Percentiles rank a stretch among this genome's conserved stretches.
These are phyloP conservation scores for Plutomurus gul DNA, from an alignment of 1,140 invertebrate species.

Conservation along the genomic window DNA sequence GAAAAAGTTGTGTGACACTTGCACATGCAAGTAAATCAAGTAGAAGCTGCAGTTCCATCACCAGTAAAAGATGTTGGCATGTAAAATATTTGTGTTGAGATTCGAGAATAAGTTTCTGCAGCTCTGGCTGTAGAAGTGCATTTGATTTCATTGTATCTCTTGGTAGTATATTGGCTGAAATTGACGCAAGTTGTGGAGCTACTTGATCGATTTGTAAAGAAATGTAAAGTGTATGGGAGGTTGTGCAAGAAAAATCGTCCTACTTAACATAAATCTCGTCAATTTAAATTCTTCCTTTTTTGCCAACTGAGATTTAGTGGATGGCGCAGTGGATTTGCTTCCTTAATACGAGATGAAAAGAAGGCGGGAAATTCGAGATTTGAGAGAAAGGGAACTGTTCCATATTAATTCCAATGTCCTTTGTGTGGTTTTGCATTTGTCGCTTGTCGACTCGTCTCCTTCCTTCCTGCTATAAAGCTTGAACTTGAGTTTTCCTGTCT, in stretches of 20 bases:
- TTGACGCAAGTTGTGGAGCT: too few relatives aligned
- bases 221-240: neutral
- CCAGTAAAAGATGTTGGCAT: too few relatives aligned
- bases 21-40: too few relatives aligned
- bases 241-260: neutral
- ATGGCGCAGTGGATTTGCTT: neutral
- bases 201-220: too few relatives aligned
- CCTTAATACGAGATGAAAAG: neutral
- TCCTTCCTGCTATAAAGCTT: neutral
- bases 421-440: constrained; percentile 10
- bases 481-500: neutral
- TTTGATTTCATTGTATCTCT: too few relatives aligned
- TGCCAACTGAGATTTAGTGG: neutral
- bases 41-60: too few relatives aligned
- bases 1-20: too few relatives aligned
- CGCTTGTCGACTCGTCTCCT: neutral
- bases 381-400: neutral
- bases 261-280: constrained; percentile 12
- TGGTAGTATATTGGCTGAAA: too few relatives aligned
- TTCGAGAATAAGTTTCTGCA: too few relatives aligned
- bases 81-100: too few relatives aligned
- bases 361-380: neutral
- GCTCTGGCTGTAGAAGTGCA: too few relatives aligned
- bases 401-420: constrained; percentile 2
- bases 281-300: constrained; percentile 5